Percentiles rank a stretch among this genome's conserved stretches.
Evolutionary conservation across 1,140 invertebrate genomes (phyloP).

Genomic region (Pentalonia nigronervosa): DNA sequence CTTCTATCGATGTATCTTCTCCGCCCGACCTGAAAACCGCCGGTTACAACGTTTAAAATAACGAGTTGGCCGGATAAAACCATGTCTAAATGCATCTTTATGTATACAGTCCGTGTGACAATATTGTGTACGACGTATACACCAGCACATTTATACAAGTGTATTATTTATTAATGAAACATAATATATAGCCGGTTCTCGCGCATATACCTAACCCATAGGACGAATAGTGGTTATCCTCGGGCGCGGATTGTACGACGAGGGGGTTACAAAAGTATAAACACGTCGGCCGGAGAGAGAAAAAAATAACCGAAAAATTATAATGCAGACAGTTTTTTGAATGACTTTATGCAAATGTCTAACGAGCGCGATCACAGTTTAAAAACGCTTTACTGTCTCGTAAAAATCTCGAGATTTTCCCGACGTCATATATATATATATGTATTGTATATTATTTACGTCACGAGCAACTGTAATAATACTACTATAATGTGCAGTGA

Average conservation of each 20-base stretch:
- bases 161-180: conserved; percentile 39
- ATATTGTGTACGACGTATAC: background rate
- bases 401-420: background rate
- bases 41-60: background rate
- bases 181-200: background rate
- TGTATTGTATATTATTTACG: too few species aligned
- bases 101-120: background rate
- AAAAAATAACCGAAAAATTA: background rate
- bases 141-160: background rate
- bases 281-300: background rate
- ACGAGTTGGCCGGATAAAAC: background rate
- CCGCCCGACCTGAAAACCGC: conserved; percentile 15
- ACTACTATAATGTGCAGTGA: too few species aligned
- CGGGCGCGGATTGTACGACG: background rate
- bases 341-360: conserved; percentile 28
- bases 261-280: background rate
- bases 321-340: background rate
- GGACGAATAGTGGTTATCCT: conserved; percentile 4
- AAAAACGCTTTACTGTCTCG: background rate
- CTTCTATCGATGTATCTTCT: conserved; percentile 24
- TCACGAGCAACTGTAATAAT: too few species aligned
- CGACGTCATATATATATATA: background rate
- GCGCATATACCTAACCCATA: background rate
- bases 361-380: background rate
- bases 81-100: background rate